Base-by-base conservation (phyloP, 2,113 vertebrate species). In the Fulmarus glacialis region DNA sequence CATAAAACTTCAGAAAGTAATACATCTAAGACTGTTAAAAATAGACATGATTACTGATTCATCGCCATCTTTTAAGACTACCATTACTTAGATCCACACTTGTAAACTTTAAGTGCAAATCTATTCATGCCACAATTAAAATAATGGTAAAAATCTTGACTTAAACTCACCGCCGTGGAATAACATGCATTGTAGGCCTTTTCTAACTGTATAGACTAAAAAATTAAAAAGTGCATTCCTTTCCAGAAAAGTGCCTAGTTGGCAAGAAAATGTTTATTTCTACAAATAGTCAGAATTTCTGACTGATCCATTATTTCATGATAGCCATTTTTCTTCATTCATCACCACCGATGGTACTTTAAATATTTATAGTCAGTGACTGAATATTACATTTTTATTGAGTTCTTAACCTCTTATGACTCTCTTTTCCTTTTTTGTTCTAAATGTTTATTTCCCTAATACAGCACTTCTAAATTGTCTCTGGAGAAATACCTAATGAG, bases 371-470 rank as follows among this genome's bases (percentile, higher is more conserved):
- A 94, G 34, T 30, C 26, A 74, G 38, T 77, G 86, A 83, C 58
- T 75, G 58, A 94, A 87, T 55, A 48, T 62, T 90, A 94, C 64
- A 72, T 95, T 94, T 93, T 89, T 70, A 93, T 83, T 74, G 89
- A 64, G 43, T 89, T 93, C 87, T 79, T 94, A 95, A 89, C 12
- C n/a, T 79, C 60, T 72, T 89, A 81, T 38, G 17, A 79, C 11
- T 87, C 13, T 45, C 8, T 47, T 72, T 90, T 75, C 52, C 32
- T 72, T 90, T 93, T 79, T 87, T 80, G 32, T 83, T 91, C 34
- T 73, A 64, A 89, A 87, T 82, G 68, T 85, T 96, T 96, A 89
- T 95, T 97, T 95, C n/a, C 45, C 32, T 85, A 92, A 85, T 43
- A 78, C 23, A 90, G 55, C 50, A 77, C 62, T 90, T 87, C 85